A percentile compares a stretch with the other conserved stretches of the same genome.
Conservation (phyloP, 2,113 vertebrate genomes). For the Pseudopipra pipra region DNA sequence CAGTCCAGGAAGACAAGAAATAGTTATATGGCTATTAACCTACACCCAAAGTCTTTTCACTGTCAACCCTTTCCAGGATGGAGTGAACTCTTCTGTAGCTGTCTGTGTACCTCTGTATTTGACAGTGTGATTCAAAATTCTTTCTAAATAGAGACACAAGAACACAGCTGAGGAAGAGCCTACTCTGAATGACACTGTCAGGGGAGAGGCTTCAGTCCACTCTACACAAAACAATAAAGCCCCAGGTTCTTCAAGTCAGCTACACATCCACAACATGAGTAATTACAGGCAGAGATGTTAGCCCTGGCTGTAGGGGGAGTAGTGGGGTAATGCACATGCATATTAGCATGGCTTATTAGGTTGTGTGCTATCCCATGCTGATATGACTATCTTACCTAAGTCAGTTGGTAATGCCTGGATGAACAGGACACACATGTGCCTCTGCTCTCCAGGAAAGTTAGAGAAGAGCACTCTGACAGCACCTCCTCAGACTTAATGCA, state of each 20-base stretch:
- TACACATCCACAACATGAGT: neutral
- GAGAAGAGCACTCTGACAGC: neutral
- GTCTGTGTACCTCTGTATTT: neutral
- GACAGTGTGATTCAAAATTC: neutral
- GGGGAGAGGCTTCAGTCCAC: neutral
- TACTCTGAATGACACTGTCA: neutral
- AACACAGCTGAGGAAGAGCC: neutral
- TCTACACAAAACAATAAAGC: neutral
- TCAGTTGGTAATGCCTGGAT: neutral
- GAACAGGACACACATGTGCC: neutral
- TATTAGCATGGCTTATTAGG: accelerated
- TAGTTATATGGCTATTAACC: neutral
- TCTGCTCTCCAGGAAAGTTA: neutral
- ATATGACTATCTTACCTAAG: neutral
- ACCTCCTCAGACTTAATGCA: neutral
- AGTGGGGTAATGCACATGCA: accelerated
- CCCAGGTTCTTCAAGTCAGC: neutral
- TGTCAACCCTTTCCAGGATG: neutral
- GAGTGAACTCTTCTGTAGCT: neutral
- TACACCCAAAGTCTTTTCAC: neutral
- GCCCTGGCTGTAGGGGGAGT: neutral
- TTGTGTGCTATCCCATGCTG: accelerated
- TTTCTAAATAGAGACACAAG: neutral
- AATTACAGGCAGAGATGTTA: neutral
- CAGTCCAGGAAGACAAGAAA: neutral